Evolutionary conservation across 2,888 invertebrate species (phyloP).

Genomic region (Noctua pronuba): DNA sequence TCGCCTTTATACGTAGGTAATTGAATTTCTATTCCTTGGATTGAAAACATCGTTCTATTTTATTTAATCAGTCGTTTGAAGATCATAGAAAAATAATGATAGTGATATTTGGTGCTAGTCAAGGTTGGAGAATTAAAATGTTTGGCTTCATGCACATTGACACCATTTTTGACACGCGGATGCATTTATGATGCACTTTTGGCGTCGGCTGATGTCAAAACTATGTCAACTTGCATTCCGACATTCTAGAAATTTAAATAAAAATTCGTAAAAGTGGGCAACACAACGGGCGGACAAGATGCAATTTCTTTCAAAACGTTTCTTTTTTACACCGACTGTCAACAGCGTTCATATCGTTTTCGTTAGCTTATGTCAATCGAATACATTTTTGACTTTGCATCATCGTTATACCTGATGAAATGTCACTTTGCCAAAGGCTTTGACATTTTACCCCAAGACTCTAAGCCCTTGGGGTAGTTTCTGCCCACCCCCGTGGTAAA

Average conservation of each 20-base stretch:
- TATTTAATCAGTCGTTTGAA: background rate
- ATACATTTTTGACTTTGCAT: too few relatives aligned
- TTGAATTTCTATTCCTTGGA: background rate
- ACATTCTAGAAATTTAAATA: background rate
- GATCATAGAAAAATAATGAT: background rate
- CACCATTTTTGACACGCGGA: background rate
- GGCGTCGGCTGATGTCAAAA: background rate
- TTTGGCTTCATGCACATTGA: constrained; percentile 19
- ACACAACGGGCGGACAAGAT: too few relatives aligned
- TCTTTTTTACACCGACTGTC: background rate
- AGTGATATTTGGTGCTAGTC: background rate
- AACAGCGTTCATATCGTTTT: background rate
- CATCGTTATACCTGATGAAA: too few relatives aligned
- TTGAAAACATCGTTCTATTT: background rate
- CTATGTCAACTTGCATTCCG: constrained; percentile 19
- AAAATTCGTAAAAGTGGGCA: background rate
- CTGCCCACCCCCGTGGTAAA: too few relatives aligned
- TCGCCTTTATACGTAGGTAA: too few relatives aligned
- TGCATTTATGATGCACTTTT: constrained; percentile 3
- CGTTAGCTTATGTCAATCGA: too few relatives aligned
- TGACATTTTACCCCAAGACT: too few relatives aligned
- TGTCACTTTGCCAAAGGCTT: too few relatives aligned
- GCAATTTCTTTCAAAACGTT: background rate
- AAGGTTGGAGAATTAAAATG: background rate
- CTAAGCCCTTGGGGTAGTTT: too few relatives aligned